Evolutionary conservation across 2,797 vertebrate genomes (phyloP).

Genomic region (Cyclopterus lumpus): DNA sequence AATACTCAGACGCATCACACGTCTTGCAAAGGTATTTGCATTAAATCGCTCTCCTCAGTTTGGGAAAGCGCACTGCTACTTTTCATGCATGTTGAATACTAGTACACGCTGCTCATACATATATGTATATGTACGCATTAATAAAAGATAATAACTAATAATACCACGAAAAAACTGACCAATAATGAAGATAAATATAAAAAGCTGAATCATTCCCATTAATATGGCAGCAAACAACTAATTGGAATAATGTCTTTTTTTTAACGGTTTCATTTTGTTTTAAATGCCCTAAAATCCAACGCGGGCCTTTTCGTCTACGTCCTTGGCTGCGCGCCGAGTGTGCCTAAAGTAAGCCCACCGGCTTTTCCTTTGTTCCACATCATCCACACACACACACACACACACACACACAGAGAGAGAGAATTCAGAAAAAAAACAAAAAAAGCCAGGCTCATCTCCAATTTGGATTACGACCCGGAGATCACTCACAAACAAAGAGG

Average conservation of each 20-base stretch:
- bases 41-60: slow-evolving; percentile 1
- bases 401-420: too few species aligned
- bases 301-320: too few species aligned
- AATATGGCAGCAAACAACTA: not conserved
- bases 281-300: too few species aligned
- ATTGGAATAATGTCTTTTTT: too few species aligned
- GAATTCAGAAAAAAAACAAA: not conserved
- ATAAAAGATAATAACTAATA: not conserved
- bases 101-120: not conserved
- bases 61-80: not conserved
- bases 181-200: not conserved
- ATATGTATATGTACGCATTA: not conserved
- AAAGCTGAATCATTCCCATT: not conserved
- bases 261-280: too few species aligned
- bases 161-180: not conserved
- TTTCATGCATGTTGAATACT: not conserved
- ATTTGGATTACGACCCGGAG: too few species aligned
- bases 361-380: not conserved
- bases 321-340: too few species aligned
- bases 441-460: not conserved
- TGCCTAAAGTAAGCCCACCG: too few species aligned
- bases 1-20: slow-evolving; percentile 40
- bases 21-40: slow-evolving; percentile 17
- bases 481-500: too few species aligned
- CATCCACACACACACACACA: too few species aligned